Base-by-base conservation (phyloP, 2,888 invertebrate genomes). In the Buathra laborator region DNA sequence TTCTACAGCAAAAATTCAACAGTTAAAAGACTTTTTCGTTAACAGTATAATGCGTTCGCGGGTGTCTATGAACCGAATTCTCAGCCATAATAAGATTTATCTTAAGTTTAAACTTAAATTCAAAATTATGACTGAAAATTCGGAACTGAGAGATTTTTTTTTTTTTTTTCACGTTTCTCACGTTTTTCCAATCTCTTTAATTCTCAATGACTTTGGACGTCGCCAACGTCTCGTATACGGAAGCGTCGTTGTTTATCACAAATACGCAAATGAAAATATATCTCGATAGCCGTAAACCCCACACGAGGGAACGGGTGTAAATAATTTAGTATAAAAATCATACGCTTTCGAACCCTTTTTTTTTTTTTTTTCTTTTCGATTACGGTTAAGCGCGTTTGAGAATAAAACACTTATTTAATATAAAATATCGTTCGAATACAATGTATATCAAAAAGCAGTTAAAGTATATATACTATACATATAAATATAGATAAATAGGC, bases 1-100 rank as follows among this genome's bases (percentile, higher is more conserved):
- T 90, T 88, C 92, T 93, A 93, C 92, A 88, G 93, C 92, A 91
- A 92, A 92, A 93, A 90, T 91, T 93, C 92, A 93, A 93, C 93
- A 93, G 90, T 93, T 92, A 92, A 92, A 92, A 92, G 92, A 93
- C 90, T 91, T 87, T 85, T 83, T 86, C 77, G 75, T 84, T 85
- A 87, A 87, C 88, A 88, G 82, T 87, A 84, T 86, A 87, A 83
- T 83, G 85, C 81, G 77, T 66, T 84, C 84, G 56, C 51, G 70
- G 78, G 74, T 48, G 44, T 66, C 56, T 66, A 67, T 56, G 56
- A 56, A 19, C 56, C 56, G 56, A 56, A 19, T 56, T 56, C 12
- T 56, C 56, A 19, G 56, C 24, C 56, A 19, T 12, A 56, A 19
- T 12, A 56, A 56, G 56, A 24, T 56, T 19, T 56, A 24, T 56